phyloP scores from a whole-genome alignment of 1,140 invertebrate genomes.

The Meloidogyne floridensis region DNA sequence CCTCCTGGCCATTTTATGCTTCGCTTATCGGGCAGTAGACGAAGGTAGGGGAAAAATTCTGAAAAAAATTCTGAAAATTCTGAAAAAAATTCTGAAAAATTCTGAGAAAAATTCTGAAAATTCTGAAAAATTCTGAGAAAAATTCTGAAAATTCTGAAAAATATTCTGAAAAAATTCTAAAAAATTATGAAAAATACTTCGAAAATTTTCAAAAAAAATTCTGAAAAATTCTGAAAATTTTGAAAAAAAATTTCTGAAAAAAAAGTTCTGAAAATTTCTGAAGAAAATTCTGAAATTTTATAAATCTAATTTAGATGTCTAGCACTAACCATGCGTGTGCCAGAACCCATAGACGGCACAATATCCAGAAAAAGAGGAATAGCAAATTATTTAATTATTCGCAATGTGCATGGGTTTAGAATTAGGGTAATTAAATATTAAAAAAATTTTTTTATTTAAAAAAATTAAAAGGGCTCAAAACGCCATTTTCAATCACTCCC shows the following conservation, averaged over 20 bases:
- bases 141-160: neutral
- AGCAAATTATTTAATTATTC: constrained; percentile 36
- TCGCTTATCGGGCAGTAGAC: constrained; percentile 31
- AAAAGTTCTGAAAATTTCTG: no score
- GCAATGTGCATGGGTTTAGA: constrained; percentile 38
- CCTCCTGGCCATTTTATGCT: constrained; percentile 26
- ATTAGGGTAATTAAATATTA: constrained; percentile 31
- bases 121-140: no score
- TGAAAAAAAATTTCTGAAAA: no score
- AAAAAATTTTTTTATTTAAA: neutral
- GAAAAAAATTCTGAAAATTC: neutral
- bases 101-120: neutral
- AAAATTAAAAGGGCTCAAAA: constrained; percentile 27
- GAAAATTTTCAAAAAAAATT: no score
- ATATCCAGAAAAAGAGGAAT: constrained; percentile 27
- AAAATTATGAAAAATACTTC: neutral
- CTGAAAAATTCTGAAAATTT: no score
- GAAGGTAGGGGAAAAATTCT: neutral
- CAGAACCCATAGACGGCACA: neutral
- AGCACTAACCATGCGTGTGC: constrained; percentile 32
- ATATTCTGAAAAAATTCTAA: no score
- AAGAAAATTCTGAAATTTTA: neutral
- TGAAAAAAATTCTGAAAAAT: neutral
- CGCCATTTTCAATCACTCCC: constrained; percentile 39
- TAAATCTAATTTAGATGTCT: constrained; percentile 12